These are phyloP conservation scores for Mallotus villosus DNA, from an alignment of 2,797 vertebrate genomes.

Conservation along the genomic window DNA sequence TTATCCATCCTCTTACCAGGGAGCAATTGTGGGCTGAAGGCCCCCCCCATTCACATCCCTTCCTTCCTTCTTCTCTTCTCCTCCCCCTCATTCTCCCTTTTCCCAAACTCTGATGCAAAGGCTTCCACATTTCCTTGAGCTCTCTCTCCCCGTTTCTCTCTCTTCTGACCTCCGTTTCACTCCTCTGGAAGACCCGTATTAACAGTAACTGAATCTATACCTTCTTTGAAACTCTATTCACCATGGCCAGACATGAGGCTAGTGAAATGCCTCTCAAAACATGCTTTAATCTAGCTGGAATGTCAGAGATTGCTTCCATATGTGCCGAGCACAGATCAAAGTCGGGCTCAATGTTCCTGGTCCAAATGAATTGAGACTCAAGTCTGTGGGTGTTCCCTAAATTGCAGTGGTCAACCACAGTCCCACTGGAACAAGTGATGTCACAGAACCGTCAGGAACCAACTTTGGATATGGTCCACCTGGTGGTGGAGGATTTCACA, in stretches of 20 bases:
- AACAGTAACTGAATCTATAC: conserved; percentile 81
- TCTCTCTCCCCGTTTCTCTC: conserved; percentile 41
- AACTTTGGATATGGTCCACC: not conserved
- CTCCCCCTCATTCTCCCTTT: not conserved
- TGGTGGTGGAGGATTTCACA: not conserved
- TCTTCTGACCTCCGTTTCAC: conserved; percentile 83
- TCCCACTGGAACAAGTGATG: not conserved
- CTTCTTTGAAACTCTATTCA: conserved; percentile 85
- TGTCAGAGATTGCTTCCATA: conserved; percentile 88
- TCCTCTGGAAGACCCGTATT: conserved; percentile 71
- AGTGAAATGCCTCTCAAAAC: conserved; percentile 82
- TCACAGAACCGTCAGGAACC: conserved; percentile 58
- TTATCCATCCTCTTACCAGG: conserved; percentile 1
- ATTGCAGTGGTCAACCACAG: conserved; percentile 32
- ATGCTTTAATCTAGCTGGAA: conserved; percentile 86
- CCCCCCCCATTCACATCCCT: conserved; percentile 15
- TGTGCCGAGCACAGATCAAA: conserved; percentile 83
- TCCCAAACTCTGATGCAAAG: not conserved
- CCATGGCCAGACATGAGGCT: conserved; percentile 72
- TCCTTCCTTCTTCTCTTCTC: not conserved
- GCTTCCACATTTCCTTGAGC: not conserved
- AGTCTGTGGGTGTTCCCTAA: conserved; percentile 75
- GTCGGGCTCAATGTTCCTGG: conserved; percentile 80
- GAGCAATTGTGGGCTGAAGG: conserved; percentile 12
- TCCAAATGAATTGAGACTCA: conserved; percentile 78